Base-by-base conservation (phyloP, 2,113 vertebrate species). In the Puffinus mauretanicus region DNA sequence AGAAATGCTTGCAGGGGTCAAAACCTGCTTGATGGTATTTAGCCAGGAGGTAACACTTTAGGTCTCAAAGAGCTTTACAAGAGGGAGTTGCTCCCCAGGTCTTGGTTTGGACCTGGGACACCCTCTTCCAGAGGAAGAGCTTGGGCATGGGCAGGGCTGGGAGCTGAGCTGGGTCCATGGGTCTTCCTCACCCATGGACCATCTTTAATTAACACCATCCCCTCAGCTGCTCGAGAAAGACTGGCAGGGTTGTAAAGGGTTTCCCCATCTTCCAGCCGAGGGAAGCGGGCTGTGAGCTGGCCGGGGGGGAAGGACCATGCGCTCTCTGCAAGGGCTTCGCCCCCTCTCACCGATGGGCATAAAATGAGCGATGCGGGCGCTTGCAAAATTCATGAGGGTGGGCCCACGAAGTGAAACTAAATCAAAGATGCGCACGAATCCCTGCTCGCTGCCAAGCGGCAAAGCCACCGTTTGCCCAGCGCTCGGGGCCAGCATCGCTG, bases 351-450 rank as follows among this genome's bases (percentile, higher is more conserved):
- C 5, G 0, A 1, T 6, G 55, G 38, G 15, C 3, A 4, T 47
- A 6, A 46, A 67, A 26, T 0, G 2, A 79, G n/a, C 13, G 0
- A 0, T 17, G 61, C 27, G 8, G 60, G 40, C 2, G 0, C 54
- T 5, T 85, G 73, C 60, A 82, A n/a, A 82, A 65, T 69, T 61
- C 29, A 77, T 36, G 57, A 82, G 38, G 17, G 15, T 6, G 17
- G 42, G n/a, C n/a, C 42, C 44, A 2, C 0, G 1, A 10, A 16
- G 38, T 20, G 44, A 40, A 70, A 51, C 16, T 1, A 16, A 58
- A 40, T 38, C 38, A 66, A 62, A 70, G 42, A 32, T 2, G 8
- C 30, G 18, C 60, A 49, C 1, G 7, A 16, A 75, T 32, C 38
- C 38, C 44, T 6, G 30, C 0, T 0, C 0, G 2, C n/a, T 25